Percentiles rank a stretch among this genome's conserved stretches.
phyloP scores from a whole-genome alignment of 1,140 invertebrate genomes.

The Batillaria attramentaria region DNA sequence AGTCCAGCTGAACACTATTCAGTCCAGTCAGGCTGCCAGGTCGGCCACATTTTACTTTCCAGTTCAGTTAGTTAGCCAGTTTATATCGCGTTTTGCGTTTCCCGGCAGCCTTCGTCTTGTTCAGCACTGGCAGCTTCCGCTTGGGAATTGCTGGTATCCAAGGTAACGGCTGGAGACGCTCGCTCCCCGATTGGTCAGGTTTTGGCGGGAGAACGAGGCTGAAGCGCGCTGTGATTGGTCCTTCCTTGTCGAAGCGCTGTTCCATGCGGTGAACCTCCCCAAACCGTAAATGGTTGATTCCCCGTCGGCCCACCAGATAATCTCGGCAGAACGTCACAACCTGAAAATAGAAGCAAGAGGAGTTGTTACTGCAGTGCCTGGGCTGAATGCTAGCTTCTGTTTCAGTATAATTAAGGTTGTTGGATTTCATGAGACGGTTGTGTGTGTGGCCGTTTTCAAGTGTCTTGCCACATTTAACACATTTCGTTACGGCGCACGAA shows the following conservation, averaged over 20 bases:
- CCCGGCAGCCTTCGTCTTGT: not conserved
- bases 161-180: constrained; percentile 1
- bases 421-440: no score
- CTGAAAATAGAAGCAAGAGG: constrained; percentile 3
- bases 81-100: no score
- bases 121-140: not conserved
- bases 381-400: not conserved
- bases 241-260: constrained; percentile 21
- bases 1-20: no score
- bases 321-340: constrained; percentile 24
- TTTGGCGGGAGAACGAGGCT: not conserved
- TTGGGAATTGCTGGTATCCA: constrained; percentile 9
- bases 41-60: no score
- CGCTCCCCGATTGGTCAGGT: constrained; percentile 10
- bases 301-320: constrained; percentile 9
- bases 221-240: constrained; percentile 22
- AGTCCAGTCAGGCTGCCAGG: no score
- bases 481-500: no score
- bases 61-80: no score
- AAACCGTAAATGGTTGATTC: constrained; percentile 18
- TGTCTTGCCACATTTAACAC: no score
- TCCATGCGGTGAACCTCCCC: constrained; percentile 23
- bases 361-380: not conserved
- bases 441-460: no score
- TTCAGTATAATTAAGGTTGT: not conserved